Conservation (phyloP, 2,888 invertebrate species). For the Synergus gifuensis region DNA sequence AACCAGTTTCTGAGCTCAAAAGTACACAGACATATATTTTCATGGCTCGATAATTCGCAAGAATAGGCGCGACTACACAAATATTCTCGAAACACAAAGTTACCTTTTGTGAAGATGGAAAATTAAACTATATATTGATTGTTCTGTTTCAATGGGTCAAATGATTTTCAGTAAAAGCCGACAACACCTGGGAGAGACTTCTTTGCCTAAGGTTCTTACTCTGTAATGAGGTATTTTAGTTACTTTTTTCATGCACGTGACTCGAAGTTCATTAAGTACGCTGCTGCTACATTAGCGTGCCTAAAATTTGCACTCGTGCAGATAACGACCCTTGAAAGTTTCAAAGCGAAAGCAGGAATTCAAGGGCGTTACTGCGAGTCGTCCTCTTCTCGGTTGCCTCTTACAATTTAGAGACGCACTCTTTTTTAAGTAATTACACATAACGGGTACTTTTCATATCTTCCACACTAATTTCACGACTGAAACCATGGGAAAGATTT, state of each 20-base stretch:
- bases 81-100: neutral
- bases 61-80: slow-evolving; percentile 5
- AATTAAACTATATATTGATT: slow-evolving; percentile 28
- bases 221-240: slow-evolving; percentile 20
- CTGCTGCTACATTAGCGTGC: slow-evolving; percentile 26
- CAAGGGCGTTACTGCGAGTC: slow-evolving; percentile 37
- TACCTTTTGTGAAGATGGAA: neutral
- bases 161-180: neutral
- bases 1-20: slow-evolving; percentile 26
- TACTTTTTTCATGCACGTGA: slow-evolving; percentile 27
- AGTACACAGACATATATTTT: neutral
- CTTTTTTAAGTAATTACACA: slow-evolving; percentile 20
- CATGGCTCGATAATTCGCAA: slow-evolving; percentile 11
- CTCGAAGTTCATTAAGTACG: slow-evolving; percentile 22
- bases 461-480: slow-evolving; percentile 8
- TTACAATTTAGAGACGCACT: slow-evolving; percentile 30
- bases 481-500: neutral
- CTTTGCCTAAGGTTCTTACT: neutral
- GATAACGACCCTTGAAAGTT: slow-evolving; percentile 41
- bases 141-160: neutral
- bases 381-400: slow-evolving; percentile 30
- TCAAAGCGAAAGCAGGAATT: slow-evolving; percentile 35
- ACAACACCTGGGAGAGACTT: neutral
- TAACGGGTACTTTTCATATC: slow-evolving; percentile 19
- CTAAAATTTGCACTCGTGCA: slow-evolving; percentile 40